Evolutionary conservation across 2,888 invertebrate genomes (phyloP).

Genomic region (Acrocera orbiculus): DNA sequence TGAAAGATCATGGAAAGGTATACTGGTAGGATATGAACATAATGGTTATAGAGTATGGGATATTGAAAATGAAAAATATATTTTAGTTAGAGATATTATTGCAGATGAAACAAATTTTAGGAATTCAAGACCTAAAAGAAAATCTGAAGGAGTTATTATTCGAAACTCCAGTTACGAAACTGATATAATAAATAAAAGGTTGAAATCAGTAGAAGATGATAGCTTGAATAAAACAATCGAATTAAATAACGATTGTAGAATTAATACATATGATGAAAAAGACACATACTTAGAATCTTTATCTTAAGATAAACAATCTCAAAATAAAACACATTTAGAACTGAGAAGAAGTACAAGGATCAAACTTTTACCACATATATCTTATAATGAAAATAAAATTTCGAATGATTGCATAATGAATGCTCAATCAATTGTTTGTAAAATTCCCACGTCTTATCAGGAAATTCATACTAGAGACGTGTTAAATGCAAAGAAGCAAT

Average conservation of each 20-base stretch:
- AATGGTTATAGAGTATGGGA: conserved; percentile 23
- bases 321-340: background rate
- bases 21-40: conserved; percentile 19
- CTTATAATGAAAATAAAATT: conserved; percentile 1
- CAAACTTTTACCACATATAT: conserved; percentile 2
- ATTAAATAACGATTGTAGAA: background rate
- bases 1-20: conserved; percentile 20
- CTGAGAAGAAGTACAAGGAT: conserved; percentile 5
- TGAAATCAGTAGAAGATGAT: conserved; percentile 2
- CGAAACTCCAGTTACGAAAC: conserved; percentile 2
- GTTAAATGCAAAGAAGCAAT: conserved; percentile 14
- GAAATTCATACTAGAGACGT: conserved; percentile 11
- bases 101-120: conserved; percentile 20
- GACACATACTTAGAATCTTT: background rate
- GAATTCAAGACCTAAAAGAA: conserved; percentile 7
- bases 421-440: conserved; percentile 8
- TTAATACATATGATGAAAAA: background rate
- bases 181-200: conserved; percentile 1
- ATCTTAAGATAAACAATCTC: background rate
- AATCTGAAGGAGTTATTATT: conserved; percentile 1
- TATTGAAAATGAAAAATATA: conserved; percentile 16
- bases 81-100: conserved; percentile 20
- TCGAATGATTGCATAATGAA: conserved; percentile 8
- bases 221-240: background rate
- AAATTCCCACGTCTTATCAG: conserved; percentile 10